Conservation (phyloP, 1,140 invertebrate genomes). For the Drosophila nebulosa region DNA sequence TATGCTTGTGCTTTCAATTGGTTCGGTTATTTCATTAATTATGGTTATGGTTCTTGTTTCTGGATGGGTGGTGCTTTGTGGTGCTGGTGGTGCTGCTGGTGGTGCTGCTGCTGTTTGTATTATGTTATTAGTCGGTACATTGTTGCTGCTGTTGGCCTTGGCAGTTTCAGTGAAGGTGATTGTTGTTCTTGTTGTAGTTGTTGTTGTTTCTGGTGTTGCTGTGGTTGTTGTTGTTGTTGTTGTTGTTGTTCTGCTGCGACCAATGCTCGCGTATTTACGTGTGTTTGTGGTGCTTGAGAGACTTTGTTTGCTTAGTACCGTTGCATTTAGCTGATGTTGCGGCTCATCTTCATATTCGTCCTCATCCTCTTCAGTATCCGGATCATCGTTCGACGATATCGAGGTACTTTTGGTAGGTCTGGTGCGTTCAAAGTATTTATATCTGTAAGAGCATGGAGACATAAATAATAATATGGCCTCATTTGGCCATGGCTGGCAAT, state of each 20-base stretch:
- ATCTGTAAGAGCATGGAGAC: slow-evolving; percentile 32
- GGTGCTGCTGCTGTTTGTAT: slow-evolving; percentile 43
- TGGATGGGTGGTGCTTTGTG: slow-evolving; percentile 29
- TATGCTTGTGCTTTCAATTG: slow-evolving; percentile 74
- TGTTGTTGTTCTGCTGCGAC: slow-evolving; percentile 66
- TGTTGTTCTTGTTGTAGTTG: slow-evolving; percentile 69
- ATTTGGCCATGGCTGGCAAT: neutral
- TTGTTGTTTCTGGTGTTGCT: slow-evolving; percentile 65
- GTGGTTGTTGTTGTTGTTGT: slow-evolving; percentile 63
- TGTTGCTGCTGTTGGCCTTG: slow-evolving; percentile 58
- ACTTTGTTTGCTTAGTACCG: slow-evolving; percentile 70
- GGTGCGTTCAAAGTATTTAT: slow-evolving; percentile 68
- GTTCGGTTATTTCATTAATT: slow-evolving; percentile 73
- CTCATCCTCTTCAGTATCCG: slow-evolving; percentile 35
- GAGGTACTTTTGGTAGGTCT: slow-evolving; percentile 51
- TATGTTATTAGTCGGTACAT: slow-evolving; percentile 56
- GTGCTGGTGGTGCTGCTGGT: slow-evolving; percentile 39
- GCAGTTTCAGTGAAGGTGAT: slow-evolving; percentile 71
- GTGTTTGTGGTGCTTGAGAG: slow-evolving; percentile 53
- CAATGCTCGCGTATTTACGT: slow-evolving; percentile 76
- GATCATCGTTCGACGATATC: slow-evolving; percentile 11
- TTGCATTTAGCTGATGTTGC: slow-evolving; percentile 63
- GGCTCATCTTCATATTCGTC: slow-evolving; percentile 62
- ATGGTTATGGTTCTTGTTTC: slow-evolving; percentile 43
- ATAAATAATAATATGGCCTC: neutral